These are phyloP conservation scores for Falco rusticolus DNA, from an alignment of 2,797 vertebrate genomes.

Conservation along the genomic window DNA sequence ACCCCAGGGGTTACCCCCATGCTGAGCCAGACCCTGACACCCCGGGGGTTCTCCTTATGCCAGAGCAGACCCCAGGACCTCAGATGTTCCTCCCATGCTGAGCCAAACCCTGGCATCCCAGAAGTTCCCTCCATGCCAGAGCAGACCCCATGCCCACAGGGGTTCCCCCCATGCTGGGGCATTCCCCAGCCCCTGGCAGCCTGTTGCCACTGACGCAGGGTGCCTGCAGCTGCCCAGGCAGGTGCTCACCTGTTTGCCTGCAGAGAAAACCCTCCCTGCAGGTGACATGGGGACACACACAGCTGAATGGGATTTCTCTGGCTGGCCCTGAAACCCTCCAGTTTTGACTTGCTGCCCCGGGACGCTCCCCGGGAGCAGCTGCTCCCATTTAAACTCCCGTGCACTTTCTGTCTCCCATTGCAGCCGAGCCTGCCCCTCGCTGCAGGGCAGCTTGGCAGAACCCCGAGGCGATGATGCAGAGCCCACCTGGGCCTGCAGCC, in stretches of 20 bases:
- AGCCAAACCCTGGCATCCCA: neutral
- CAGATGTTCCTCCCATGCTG: neutral
- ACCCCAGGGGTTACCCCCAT: neutral
- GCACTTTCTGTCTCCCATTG: fast-evolving
- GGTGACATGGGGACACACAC: neutral
- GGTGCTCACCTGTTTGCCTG: neutral
- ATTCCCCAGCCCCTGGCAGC: neutral
- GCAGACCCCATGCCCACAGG: neutral
- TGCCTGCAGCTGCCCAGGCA: neutral
- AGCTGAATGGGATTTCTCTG: slow-evolving; percentile 22
- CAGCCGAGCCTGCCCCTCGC: neutral
- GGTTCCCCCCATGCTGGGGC: neutral
- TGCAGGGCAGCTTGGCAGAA: neutral
- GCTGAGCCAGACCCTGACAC: neutral
- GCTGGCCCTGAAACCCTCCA: neutral
- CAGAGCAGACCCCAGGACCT: fast-evolving
- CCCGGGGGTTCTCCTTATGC: neutral
- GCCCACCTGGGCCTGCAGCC: neutral
- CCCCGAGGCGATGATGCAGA: fast-evolving
- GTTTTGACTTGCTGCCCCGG: neutral
- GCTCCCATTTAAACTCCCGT: fast-evolving
- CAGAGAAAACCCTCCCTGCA: neutral
- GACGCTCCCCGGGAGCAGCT: neutral
- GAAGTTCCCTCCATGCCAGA: fast-evolving
- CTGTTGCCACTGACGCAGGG: fast-evolving